A percentile compares a stretch with the other conserved stretches of the same genome.
phyloP scores from a whole-genome alignment of 2,888 invertebrate genomes.

The Tenthredo livida region DNA sequence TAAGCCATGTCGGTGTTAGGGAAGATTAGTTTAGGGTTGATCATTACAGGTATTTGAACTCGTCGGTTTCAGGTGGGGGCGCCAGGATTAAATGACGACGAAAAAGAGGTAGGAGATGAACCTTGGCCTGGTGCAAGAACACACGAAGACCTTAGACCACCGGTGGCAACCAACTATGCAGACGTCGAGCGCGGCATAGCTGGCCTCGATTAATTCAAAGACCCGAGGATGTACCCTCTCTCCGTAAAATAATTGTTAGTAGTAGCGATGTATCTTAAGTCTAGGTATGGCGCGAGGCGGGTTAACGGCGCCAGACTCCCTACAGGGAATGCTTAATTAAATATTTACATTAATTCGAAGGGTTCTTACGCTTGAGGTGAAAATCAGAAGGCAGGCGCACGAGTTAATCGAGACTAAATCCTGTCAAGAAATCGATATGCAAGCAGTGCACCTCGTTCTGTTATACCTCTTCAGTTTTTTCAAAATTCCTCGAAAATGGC shows the following conservation, averaged over 20 bases:
- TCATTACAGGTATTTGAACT: conserved; percentile 34
- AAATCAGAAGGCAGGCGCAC: conserved; percentile 16
- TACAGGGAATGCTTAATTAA: conserved; percentile 73
- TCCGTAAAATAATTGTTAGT: conserved; percentile 72
- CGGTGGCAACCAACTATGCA: conserved; percentile 41
- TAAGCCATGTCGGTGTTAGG: background rate
- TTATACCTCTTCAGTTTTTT: background rate
- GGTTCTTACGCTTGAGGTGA: conserved; percentile 39
- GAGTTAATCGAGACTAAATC: conserved; percentile 15
- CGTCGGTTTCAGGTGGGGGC: no score
- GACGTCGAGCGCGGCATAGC: conserved; percentile 35
- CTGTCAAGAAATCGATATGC: background rate
- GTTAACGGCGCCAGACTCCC: conserved; percentile 71
- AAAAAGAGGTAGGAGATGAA: conserved; percentile 16
- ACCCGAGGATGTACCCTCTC: conserved; percentile 67
- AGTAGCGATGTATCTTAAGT: conserved; percentile 71
- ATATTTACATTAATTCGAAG: conserved; percentile 75
- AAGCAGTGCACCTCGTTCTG: background rate
- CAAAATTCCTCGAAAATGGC: background rate
- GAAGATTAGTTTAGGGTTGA: conserved; percentile 13
- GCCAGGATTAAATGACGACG: background rate
- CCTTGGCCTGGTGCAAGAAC: conserved; percentile 36
- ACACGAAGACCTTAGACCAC: conserved; percentile 14
- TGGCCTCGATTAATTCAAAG: conserved; percentile 69
- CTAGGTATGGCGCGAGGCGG: conserved; percentile 69